These are phyloP conservation scores for Semotilus atromaculatus DNA, from an alignment of 2,797 vertebrate genomes.

Conservation along the genomic window DNA sequence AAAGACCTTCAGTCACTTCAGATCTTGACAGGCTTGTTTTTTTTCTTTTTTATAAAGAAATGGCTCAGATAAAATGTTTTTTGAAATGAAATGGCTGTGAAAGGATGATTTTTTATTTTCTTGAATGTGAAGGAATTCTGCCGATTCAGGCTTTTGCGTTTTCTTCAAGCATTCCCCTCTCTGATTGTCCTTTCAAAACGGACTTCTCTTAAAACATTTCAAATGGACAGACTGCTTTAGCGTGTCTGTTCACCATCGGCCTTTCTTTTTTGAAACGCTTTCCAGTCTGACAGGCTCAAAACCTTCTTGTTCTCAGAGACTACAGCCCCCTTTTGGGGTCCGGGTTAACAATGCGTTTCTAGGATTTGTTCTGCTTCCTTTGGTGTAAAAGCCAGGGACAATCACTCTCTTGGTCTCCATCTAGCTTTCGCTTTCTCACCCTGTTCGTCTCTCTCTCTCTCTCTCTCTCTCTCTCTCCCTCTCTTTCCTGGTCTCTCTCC, in stretches of 20 bases:
- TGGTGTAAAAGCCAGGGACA: constrained; percentile 62
- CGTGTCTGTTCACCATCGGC: constrained; percentile 5
- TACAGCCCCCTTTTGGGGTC: constrained; percentile 48
- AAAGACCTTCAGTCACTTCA: constrained; percentile 22
- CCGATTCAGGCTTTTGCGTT: background rate
- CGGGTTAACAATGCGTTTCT: constrained; percentile 28
- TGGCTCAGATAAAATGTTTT: constrained; percentile 1
- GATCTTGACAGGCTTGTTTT: background rate
- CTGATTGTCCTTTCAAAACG: constrained; percentile 37
- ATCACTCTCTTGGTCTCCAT: constrained; percentile 53
- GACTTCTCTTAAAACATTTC: constrained; percentile 47
- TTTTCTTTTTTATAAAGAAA: background rate
- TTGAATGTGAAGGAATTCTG: background rate
- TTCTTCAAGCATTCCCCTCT: constrained; percentile 53
- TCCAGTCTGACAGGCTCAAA: background rate
- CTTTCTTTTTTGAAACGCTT: constrained; percentile 8
- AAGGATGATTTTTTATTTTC: background rate
- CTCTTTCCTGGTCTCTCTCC: constrained; percentile 45
- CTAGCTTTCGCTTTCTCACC: constrained; percentile 50
- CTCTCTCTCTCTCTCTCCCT: constrained; percentile 11
- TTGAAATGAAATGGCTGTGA: background rate
- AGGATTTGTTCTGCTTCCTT: constrained; percentile 46
- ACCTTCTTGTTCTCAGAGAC: constrained; percentile 34
- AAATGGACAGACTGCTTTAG: constrained; percentile 24
- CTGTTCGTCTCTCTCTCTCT: constrained; percentile 10